These are phyloP conservation scores for Mustelus asterias DNA, from an alignment of 2,113 vertebrate genomes.

Conservation along the genomic window DNA sequence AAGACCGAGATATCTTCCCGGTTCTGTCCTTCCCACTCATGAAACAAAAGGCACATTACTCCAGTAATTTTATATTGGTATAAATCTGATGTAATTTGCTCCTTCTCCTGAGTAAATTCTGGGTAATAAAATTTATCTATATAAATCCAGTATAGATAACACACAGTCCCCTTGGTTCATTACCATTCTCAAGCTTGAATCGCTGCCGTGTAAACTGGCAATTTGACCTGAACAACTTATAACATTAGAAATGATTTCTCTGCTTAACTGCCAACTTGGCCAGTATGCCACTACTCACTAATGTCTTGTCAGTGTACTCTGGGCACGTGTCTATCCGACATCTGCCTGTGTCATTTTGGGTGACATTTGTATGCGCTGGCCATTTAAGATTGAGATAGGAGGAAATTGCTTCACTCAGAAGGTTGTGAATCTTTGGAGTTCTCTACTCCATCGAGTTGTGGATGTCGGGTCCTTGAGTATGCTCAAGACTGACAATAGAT, in stretches of 20 bases:
- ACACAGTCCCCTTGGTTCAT: neutral
- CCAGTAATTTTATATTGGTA: neutral
- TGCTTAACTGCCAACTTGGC: neutral
- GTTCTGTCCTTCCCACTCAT: neutral
- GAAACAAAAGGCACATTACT: neutral
- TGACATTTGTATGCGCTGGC: neutral
- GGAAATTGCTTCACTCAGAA: neutral
- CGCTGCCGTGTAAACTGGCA: neutral
- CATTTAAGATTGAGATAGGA: neutral
- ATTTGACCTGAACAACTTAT: neutral
- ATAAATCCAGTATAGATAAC: neutral
- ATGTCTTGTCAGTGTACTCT: neutral
- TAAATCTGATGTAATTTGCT: conserved; percentile 8
- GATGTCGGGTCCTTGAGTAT: neutral
- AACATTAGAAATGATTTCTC: neutral
- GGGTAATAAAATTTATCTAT: neutral
- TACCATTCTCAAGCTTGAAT: neutral
- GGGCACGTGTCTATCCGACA: neutral
- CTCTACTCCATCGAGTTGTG: neutral
- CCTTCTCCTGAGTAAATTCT: neutral
- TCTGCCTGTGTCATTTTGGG: neutral
- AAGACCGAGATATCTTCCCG: neutral
- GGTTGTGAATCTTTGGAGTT: neutral
- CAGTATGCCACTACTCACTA: neutral
- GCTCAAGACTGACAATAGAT: neutral